These are phyloP conservation scores for Aphelenchoides besseyi DNA, from an alignment of 1,140 invertebrate species.

Conservation along the genomic window DNA sequence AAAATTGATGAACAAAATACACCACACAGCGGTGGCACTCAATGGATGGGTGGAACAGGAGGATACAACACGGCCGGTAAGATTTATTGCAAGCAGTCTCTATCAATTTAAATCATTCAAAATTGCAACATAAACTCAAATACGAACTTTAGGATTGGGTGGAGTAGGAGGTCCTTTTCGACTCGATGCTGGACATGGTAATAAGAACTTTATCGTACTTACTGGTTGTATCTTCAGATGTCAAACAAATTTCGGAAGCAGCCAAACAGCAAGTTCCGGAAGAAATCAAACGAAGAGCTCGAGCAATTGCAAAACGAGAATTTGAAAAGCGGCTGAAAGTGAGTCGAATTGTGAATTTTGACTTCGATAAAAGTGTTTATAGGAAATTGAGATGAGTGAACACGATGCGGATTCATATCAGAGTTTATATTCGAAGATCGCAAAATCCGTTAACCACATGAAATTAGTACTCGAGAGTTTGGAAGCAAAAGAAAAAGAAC, in stretches of 20 bases:
- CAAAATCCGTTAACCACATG: constrained; percentile 70
- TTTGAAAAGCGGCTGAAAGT: constrained; percentile 72
- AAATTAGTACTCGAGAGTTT: constrained; percentile 67
- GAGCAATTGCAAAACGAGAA: constrained; percentile 84
- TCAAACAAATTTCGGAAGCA: constrained; percentile 81
- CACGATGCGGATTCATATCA: constrained; percentile 84
- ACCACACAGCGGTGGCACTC: constrained; percentile 90
- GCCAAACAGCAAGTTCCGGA: constrained; percentile 87
- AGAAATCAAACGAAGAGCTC: constrained; percentile 76
- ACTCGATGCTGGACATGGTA: constrained; percentile 85
- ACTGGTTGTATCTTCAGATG: too few relatives aligned
- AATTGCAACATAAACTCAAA: constrained; percentile 78
- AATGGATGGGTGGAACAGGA: constrained; percentile 90
- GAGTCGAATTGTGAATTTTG: constrained; percentile 1
- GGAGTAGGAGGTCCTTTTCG: constrained; percentile 84
- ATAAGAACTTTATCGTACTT: too few relatives aligned
- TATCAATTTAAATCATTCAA: neutral
- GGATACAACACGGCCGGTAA: constrained; percentile 65
- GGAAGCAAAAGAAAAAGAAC: constrained; percentile 85
- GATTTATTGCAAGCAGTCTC: constrained; percentile 13
- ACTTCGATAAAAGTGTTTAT: constrained; percentile 66
- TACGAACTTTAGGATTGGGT: constrained; percentile 72
- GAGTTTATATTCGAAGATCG: constrained; percentile 75
- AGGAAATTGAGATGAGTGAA: constrained; percentile 89
- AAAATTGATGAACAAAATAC: constrained; percentile 78